Base-by-base conservation (phyloP, 2,113 vertebrate genomes). In the Fulica atra region DNA sequence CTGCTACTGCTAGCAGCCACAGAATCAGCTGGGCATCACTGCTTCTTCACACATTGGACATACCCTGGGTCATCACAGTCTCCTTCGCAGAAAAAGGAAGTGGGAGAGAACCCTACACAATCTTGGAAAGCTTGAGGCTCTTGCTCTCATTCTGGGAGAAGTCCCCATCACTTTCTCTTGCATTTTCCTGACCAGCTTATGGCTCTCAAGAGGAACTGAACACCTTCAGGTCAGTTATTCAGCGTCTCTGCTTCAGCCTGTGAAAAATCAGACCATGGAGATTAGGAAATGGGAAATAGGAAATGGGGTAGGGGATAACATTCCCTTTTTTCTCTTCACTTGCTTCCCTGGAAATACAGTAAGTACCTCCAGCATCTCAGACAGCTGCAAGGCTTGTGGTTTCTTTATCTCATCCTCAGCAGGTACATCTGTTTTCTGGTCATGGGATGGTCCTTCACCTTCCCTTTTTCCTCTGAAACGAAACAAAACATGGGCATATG, bases 391-490 rank as follows among this genome's bases (percentile, higher is more conserved):
- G 13, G 11, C 35, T 73, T 78, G 61, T 11, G 24, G 24, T 29
- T 95, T 88, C 69, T 73, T 46, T 51, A 3, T 63, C 88, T 86
- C 21, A 0, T 61, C 86, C 40, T 92, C 24, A n/a, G 38, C 21
- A 60, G 56, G 21, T 85, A 84, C 33, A 44, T 69, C 54, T 50
- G 42, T 17, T 87, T 92, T 96, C 81, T 77, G 25, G 23, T 63
- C 56, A 81, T 63, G 50, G 10, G 23, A 48, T 29, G 51, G 50
- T 40, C n/a, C n/a, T 88, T 87, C 53, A 26, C 25, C 26, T 91
- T 94, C 76, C 53, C 53, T 81, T 90, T 86, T 92, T 80, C 50
- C 61, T 61, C 61, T 18, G 31, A 81, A 95, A 79, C 1, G 17
- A 92, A 95, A 76, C 24, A 38, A 81, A 93, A 57, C 7, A 5